phyloP scores from a whole-genome alignment of 2,113 vertebrate species.

The Piaya cayana region DNA sequence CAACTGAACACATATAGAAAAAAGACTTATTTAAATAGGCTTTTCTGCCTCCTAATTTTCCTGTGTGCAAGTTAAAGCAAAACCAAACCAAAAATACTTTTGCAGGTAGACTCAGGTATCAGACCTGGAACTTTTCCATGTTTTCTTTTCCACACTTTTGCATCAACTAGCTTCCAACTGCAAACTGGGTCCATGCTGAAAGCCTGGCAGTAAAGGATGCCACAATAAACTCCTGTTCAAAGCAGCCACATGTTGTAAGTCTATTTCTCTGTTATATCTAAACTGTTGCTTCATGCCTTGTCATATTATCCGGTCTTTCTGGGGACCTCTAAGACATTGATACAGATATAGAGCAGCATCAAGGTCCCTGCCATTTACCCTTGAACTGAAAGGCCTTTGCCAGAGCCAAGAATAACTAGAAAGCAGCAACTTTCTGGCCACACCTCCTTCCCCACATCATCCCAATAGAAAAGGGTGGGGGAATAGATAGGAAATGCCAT shows the following conservation, averaged over 20 bases:
- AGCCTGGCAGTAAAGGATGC: background rate
- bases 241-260: background rate
- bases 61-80: background rate
- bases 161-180: background rate
- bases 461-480: background rate
- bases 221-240: background rate
- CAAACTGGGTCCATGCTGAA: background rate
- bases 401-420: conserved; percentile 65
- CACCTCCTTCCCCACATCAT: conserved; percentile 24
- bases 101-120: background rate
- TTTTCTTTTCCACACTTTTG: background rate
- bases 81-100: conserved; percentile 10
- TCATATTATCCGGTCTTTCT: background rate
- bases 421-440: conserved; percentile 42
- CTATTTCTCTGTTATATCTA: background rate
- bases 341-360: background rate
- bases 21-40: background rate
- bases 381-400: conserved; percentile 46
- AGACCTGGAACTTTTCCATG: background rate
- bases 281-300: background rate
- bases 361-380: conserved; percentile 52
- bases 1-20: background rate
- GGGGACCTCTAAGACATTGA: background rate
- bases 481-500: background rate
- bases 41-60: background rate